Percentiles rank a stretch among this genome's conserved stretches.
These are phyloP conservation scores for Eremobia ochroleuca DNA, from an alignment of 2,888 invertebrate genomes.

Conservation along the genomic window DNA sequence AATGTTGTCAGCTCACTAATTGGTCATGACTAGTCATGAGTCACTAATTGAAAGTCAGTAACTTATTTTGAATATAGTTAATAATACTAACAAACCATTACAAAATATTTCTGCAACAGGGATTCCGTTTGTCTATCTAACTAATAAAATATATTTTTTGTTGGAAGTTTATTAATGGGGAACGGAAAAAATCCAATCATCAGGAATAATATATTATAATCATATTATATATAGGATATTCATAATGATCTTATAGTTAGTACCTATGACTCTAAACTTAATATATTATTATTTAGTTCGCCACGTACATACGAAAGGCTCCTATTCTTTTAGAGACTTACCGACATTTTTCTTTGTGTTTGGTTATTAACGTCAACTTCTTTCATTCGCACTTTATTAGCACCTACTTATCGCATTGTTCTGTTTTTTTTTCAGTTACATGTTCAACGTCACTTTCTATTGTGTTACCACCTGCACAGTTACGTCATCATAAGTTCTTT, in stretches of 20 bases:
- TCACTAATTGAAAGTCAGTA: neutral
- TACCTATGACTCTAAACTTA: neutral
- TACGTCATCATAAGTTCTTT: conserved; percentile 67
- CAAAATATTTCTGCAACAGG: neutral
- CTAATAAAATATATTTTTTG: neutral
- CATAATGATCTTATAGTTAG: neutral
- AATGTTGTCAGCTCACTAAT: conserved; percentile 17
- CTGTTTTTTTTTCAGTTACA: conserved; percentile 60
- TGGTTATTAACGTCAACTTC: conserved; percentile 72
- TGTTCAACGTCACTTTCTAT: conserved; percentile 59
- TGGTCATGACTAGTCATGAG: too few relatives aligned
- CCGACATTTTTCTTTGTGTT: conserved; percentile 68
- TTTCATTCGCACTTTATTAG: conserved; percentile 76
- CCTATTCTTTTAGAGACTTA: conserved; percentile 66
- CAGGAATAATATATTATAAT: too few relatives aligned
- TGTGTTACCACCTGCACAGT: conserved; percentile 78
- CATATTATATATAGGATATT: too few relatives aligned
- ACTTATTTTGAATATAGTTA: neutral
- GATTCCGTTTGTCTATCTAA: neutral
- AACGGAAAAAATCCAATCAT: neutral
- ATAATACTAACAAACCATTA: neutral
- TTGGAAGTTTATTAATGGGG: neutral
- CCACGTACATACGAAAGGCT: conserved; percentile 12
- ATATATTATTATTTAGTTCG: neutral
- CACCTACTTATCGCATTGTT: conserved; percentile 78